Evolutionary conservation across 2,888 invertebrate species (phyloP).

Genomic region (Netelia fuscicornis): DNA sequence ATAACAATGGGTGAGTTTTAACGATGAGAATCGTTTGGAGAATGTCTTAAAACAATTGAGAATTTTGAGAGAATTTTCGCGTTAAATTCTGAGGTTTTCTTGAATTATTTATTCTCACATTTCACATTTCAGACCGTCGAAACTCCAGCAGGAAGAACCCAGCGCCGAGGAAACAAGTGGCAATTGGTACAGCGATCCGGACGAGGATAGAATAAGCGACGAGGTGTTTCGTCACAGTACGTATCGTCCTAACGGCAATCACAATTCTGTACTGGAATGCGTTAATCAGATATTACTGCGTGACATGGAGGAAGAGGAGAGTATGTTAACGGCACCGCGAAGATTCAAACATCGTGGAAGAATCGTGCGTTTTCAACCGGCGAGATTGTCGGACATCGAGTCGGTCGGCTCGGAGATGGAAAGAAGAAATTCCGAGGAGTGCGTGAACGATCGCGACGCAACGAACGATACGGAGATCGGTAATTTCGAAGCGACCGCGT

Average conservation of each 20-base stretch:
- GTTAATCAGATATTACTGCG: conserved; percentile 94
- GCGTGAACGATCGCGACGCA: conserved; percentile 65
- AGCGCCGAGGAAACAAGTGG: conserved; percentile 87
- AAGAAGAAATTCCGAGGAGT: conserved; percentile 82
- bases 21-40: background rate
- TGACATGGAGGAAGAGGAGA: conserved; percentile 87
- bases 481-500: conserved; percentile 76
- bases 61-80: background rate
- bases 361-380: conserved; percentile 82
- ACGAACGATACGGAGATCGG: conserved; percentile 64
- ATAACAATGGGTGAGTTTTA: conserved; percentile 70
- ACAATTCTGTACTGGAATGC: conserved; percentile 94
- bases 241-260: conserved; percentile 87
- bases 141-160: conserved; percentile 74
- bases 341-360: conserved; percentile 83
- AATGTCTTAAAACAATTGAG: too few species aligned
- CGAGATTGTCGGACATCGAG: conserved; percentile 82
- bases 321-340: conserved; percentile 81
- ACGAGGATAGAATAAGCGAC: conserved; percentile 90
- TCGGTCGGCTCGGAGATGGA: conserved; percentile 84
- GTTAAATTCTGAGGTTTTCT: background rate
- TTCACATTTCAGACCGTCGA: conserved; percentile 70
- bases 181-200: conserved; percentile 94
- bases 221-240: conserved; percentile 81
- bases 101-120: background rate